Evolutionary conservation across 2,888 invertebrate species (phyloP).

Genomic region (Eupsilia transversa): DNA sequence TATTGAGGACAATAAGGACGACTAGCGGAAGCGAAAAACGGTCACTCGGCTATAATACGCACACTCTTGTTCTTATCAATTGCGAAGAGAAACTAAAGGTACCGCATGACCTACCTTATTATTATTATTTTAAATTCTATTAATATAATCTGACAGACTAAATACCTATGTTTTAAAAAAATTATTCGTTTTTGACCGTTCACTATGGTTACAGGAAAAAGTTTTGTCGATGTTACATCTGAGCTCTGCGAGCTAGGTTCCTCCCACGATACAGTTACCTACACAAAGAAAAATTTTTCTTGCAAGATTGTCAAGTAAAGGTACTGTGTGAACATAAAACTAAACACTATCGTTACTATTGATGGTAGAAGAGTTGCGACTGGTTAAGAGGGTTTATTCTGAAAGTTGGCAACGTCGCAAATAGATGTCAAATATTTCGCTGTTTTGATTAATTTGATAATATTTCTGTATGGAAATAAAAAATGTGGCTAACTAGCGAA

Average conservation of each 20-base stretch:
- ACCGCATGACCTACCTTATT: constrained; percentile 48
- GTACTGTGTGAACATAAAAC: constrained; percentile 39
- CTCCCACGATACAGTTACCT: constrained; percentile 60
- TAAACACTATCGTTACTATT: constrained; percentile 52
- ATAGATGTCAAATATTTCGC: too few species aligned
- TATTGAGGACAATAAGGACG: constrained; percentile 80
- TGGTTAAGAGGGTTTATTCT: too few species aligned
- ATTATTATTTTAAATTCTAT: constrained; percentile 8
- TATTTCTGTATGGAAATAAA: too few species aligned
- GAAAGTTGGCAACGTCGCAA: too few species aligned
- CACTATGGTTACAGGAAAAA: constrained; percentile 15
- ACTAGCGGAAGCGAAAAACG: constrained; percentile 76
- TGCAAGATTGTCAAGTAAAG: constrained; percentile 21
- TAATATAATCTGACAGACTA: background rate
- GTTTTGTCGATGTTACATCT: background rate
- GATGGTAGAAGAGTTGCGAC: constrained; percentile 16
- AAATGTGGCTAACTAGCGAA: too few species aligned
- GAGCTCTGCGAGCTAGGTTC: constrained; percentile 44
- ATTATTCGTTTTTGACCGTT: constrained; percentile 13
- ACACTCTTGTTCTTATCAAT: constrained; percentile 66
- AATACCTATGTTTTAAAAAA: too few species aligned
- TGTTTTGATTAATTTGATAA: too few species aligned
- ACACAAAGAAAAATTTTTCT: constrained; percentile 48
- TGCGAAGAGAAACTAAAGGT: constrained; percentile 62
- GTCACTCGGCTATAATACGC: constrained; percentile 71